These are phyloP conservation scores for Metalampra italica DNA, from an alignment of 2,888 invertebrate species.

Conservation along the genomic window DNA sequence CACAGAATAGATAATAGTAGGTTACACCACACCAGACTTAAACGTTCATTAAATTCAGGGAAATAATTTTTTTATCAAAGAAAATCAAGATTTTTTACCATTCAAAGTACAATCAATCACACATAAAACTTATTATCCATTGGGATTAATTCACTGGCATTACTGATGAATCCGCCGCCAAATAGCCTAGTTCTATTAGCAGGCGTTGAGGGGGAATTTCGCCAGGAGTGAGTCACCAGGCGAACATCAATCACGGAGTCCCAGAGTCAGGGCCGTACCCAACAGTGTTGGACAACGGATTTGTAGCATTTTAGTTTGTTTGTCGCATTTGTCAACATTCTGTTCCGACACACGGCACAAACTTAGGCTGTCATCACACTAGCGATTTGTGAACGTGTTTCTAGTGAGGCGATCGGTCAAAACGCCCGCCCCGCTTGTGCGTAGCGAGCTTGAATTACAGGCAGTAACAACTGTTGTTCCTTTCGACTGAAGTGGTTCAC, in stretches of 20 bases:
- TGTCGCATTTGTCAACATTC: no score
- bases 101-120: conserved; percentile 32
- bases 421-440: no score
- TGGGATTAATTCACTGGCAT: conserved; percentile 45
- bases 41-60: no score
- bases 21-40: no score
- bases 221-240: conserved; percentile 37
- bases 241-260: conserved; percentile 53
- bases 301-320: background rate
- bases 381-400: no score
- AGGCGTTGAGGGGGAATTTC: conserved; percentile 30
- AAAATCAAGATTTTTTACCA: background rate
- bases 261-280: conserved; percentile 9
- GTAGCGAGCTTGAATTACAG: no score
- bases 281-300: background rate
- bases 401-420: no score
- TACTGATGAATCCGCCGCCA: conserved; percentile 44
- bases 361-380: no score
- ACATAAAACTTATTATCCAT: conserved; percentile 34
- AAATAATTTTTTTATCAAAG: background rate
- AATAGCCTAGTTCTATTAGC: conserved; percentile 28
- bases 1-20: no score
- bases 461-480: no score
- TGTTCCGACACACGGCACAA: no score
- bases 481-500: no score